Evolutionary conservation across 2,888 invertebrate species (phyloP).

Genomic region (Esperia sulphurella): DNA sequence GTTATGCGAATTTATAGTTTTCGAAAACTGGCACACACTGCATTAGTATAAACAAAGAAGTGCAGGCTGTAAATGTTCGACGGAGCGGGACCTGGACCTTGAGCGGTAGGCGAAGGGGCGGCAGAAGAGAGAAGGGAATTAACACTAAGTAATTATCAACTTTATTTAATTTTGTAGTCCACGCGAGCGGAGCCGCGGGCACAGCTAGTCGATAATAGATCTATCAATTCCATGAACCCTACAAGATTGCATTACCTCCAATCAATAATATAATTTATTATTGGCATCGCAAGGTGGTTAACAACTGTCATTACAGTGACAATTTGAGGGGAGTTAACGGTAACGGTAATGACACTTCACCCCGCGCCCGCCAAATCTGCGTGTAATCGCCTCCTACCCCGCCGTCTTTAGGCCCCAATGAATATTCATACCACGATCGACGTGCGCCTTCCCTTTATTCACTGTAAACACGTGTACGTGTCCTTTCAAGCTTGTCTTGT

Average conservation of each 20-base stretch:
- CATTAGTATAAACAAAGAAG: too few species aligned
- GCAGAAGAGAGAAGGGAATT: too few species aligned
- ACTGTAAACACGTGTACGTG: constrained; percentile 67
- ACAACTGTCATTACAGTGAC: constrained; percentile 16
- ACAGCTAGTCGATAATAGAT: too few species aligned
- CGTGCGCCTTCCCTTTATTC: constrained; percentile 54
- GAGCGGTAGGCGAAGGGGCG: too few species aligned
- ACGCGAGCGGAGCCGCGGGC: too few species aligned
- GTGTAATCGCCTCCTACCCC: constrained; percentile 26
- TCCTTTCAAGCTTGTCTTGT: constrained; percentile 51
- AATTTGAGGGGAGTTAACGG: constrained; percentile 21
- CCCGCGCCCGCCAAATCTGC: constrained; percentile 23
- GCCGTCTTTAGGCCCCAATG: constrained; percentile 34
- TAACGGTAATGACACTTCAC: constrained; percentile 22
- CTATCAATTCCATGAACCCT: too few species aligned
- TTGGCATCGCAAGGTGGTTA: constrained; percentile 8
- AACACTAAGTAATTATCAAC: too few species aligned
- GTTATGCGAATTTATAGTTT: too few species aligned
- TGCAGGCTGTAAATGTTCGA: too few species aligned
- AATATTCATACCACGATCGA: constrained; percentile 69
- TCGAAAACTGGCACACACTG: too few species aligned
- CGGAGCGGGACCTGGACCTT: too few species aligned
- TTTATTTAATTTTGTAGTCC: too few species aligned
- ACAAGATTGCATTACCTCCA: not conserved
- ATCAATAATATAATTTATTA: constrained; percentile 12